Percentiles rank a stretch among this genome's conserved stretches.
phyloP scores from a whole-genome alignment of 2,113 vertebrate genomes.

The Passer montanus region DNA sequence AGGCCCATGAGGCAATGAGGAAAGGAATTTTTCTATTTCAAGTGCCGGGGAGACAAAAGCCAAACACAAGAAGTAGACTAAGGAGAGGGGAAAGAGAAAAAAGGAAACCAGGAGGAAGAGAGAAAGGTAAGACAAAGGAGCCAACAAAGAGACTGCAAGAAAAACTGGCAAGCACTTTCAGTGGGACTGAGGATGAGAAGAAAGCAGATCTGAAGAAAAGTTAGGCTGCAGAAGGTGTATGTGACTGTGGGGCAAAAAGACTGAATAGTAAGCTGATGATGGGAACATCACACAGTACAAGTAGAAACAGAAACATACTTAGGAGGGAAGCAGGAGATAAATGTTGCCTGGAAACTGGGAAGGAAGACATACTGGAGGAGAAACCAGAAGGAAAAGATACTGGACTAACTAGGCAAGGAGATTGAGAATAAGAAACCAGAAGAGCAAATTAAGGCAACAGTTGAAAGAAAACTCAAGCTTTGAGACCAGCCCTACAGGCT shows the following conservation, averaged over 20 bases:
- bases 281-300: conserved; percentile 29
- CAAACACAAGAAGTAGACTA: conserved; percentile 9
- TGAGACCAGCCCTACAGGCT: conserved; percentile 1
- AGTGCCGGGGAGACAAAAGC: conserved; percentile 35
- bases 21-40: conserved; percentile 1
- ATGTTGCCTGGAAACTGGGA: conserved; percentile 23
- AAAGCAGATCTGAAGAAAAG: conserved; percentile 11
- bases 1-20: background rate
- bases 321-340: background rate
- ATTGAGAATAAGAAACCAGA: conserved; percentile 8
- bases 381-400: conserved; percentile 27
- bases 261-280: conserved; percentile 9
- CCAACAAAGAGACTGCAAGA: conserved; percentile 37
- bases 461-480: background rate
- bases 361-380: conserved; percentile 19
- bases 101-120: background rate
- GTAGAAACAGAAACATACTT: conserved; percentile 29
- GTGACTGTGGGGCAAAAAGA: background rate
- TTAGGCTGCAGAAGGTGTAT: background rate
- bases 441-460: conserved; percentile 7
- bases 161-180: conserved; percentile 19
- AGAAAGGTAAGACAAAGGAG: conserved; percentile 21
- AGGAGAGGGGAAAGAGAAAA: background rate
- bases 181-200: conserved; percentile 18
- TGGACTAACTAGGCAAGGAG: conserved; percentile 17